These are phyloP conservation scores for Notodonta ziczac DNA, from an alignment of 2,888 invertebrate genomes.

Conservation along the genomic window DNA sequence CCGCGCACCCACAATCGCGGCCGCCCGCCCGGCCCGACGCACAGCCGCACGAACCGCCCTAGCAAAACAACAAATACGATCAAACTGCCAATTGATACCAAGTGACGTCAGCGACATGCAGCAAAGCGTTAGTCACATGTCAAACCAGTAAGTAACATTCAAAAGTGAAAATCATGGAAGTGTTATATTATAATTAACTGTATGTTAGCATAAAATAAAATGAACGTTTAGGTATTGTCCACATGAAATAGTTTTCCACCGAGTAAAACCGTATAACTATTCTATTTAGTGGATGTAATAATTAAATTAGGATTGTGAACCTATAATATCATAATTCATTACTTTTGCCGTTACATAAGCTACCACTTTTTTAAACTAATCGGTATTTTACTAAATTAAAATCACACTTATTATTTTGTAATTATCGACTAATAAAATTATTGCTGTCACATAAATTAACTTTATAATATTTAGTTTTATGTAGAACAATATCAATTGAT, in stretches of 20 bases:
- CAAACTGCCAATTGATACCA: constrained; percentile 1
- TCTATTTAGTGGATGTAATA: not conserved
- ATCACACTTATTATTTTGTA: constrained; percentile 14
- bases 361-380: constrained; percentile 8
- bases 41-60: constrained; percentile 71
- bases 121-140: constrained; percentile 15
- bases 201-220: constrained; percentile 21
- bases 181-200: constrained; percentile 23
- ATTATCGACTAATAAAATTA: constrained; percentile 25
- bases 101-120: constrained; percentile 31
- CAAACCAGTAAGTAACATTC: not conserved
- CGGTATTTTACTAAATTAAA: constrained; percentile 7
- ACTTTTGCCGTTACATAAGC: constrained; percentile 13
- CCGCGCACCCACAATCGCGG: constrained; percentile 79
- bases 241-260: constrained; percentile 9
- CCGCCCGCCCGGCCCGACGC: constrained; percentile 77
- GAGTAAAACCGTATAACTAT: not conserved
- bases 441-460: constrained; percentile 23
- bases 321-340: constrained; percentile 6
- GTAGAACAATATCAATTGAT: constrained; percentile 13
- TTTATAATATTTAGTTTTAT: constrained; percentile 7
- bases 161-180: constrained; percentile 20
- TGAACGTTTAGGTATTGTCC: constrained; percentile 4
- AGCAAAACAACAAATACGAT: constrained; percentile 42
- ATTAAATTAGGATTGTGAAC: not conserved